Evolutionary conservation across 2,888 invertebrate species (phyloP).

Genomic region (Oscheius onirici): DNA sequence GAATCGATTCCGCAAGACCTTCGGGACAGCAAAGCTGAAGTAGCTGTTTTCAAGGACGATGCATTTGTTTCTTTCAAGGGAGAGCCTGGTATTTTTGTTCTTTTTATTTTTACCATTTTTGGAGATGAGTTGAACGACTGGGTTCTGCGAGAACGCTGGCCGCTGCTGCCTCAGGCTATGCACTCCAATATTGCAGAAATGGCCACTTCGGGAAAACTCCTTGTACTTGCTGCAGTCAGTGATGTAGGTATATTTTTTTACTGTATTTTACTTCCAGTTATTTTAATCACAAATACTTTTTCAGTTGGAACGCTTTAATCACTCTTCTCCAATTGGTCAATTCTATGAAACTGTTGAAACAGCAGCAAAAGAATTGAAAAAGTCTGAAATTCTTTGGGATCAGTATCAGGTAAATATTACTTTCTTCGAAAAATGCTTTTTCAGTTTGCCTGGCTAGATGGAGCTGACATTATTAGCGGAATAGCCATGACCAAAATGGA

Average conservation of each 20-base stretch:
- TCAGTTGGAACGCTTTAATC: conserved; percentile 48
- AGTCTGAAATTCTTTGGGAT: conserved; percentile 41
- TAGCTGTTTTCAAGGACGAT: conserved; percentile 59
- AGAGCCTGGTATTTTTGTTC: conserved; percentile 33
- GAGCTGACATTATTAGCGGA: conserved; percentile 88
- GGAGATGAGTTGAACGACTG: conserved; percentile 50
- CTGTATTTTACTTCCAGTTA: neutral
- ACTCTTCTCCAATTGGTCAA: conserved; percentile 34
- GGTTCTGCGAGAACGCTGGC: conserved; percentile 67
- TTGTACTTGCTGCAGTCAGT: conserved; percentile 63
- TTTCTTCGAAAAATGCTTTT: no score
- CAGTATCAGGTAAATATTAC: no score
- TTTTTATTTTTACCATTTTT: neutral
- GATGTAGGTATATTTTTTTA: conserved; percentile 39
- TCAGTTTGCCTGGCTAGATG: conserved; percentile 96
- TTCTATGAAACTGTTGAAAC: conserved; percentile 52
- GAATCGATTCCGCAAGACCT: conserved; percentile 29
- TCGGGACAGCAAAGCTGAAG: conserved; percentile 28
- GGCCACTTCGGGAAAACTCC: conserved; percentile 60
- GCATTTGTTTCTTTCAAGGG: conserved; percentile 43
- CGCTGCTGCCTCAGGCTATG: conserved; percentile 58
- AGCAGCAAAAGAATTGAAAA: conserved; percentile 47
- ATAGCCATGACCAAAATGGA: conserved; percentile 87
- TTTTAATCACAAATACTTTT: neutral
- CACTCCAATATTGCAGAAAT: conserved; percentile 62